These are phyloP conservation scores for Lasioglossum albipes DNA, from an alignment of 1,140 invertebrate species.

Conservation along the genomic window DNA sequence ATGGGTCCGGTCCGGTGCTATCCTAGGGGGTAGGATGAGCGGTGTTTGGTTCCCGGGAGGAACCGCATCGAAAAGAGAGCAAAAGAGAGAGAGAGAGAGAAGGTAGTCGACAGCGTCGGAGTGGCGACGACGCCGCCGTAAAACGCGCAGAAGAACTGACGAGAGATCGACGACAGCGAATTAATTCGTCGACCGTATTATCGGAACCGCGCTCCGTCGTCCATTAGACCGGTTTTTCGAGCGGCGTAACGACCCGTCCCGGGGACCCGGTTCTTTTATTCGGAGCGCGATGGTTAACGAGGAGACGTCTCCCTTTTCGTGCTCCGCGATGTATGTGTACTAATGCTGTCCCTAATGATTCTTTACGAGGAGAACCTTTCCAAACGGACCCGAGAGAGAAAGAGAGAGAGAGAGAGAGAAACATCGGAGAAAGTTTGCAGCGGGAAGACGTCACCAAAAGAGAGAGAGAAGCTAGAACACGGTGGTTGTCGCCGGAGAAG, in stretches of 20 bases:
- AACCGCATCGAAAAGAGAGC: too few species aligned
- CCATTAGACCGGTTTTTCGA: conserved; percentile 45
- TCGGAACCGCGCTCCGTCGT: conserved; percentile 29
- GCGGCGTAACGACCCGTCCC: conserved; percentile 43
- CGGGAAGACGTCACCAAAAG: neutral
- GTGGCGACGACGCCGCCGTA: neutral
- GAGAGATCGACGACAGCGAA: conserved; percentile 36
- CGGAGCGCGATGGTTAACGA: conserved; percentile 39
- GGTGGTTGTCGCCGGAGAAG: too few species aligned
- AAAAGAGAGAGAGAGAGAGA: too few species aligned
- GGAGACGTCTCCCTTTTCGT: conserved; percentile 21
- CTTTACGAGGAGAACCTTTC: conserved; percentile 18
- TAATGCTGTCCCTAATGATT: conserved; percentile 47
- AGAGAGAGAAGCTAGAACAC: neutral
- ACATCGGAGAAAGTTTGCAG: neutral
- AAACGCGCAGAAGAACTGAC: conserved; percentile 10
- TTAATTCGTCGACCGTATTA: conserved; percentile 44
- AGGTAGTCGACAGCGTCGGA: too few species aligned
- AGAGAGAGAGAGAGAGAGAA: too few species aligned
- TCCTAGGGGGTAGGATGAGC: too few species aligned
- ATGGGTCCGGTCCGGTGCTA: too few species aligned
- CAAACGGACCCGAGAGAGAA: neutral
- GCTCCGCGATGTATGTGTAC: neutral
- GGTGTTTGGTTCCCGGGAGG: too few species aligned
- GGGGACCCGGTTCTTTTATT: conserved; percentile 35